Evolutionary conservation across 2,888 invertebrate genomes (phyloP).

Genomic region (Adelphocoris suturalis): DNA sequence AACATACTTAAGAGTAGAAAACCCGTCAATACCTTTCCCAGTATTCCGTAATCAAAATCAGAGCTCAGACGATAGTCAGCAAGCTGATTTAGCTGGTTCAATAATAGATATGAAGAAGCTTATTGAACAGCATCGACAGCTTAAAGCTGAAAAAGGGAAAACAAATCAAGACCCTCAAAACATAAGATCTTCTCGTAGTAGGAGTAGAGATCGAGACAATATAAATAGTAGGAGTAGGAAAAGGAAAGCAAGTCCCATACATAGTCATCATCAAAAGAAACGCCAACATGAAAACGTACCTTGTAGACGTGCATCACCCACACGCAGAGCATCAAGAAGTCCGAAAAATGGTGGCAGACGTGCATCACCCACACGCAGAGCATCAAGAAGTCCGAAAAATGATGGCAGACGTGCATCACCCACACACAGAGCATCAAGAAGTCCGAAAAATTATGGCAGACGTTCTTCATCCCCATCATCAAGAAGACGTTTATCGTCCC

Average conservation of each 20-base stretch:
- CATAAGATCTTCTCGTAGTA: background rate
- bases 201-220: background rate
- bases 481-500: background rate
- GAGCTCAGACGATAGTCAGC: background rate
- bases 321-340: background rate
- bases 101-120: constrained; percentile 14
- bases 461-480: background rate
- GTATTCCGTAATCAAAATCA: background rate
- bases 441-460: too few species aligned
- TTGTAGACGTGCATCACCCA: background rate
- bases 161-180: background rate
- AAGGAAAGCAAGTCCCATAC: background rate
- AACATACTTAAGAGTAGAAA: constrained; percentile 39
- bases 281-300: background rate
- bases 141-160: background rate
- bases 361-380: background rate
- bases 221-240: background rate
- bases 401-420: background rate
- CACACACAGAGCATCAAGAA: background rate
- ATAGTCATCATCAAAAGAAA: background rate
- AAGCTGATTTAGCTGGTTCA: background rate
- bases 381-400: too few species aligned
- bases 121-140: background rate
- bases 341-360: background rate
- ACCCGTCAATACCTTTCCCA: background rate